Conservation (phyloP, 2,113 vertebrate species). For the Formicarius rufipectus region DNA sequence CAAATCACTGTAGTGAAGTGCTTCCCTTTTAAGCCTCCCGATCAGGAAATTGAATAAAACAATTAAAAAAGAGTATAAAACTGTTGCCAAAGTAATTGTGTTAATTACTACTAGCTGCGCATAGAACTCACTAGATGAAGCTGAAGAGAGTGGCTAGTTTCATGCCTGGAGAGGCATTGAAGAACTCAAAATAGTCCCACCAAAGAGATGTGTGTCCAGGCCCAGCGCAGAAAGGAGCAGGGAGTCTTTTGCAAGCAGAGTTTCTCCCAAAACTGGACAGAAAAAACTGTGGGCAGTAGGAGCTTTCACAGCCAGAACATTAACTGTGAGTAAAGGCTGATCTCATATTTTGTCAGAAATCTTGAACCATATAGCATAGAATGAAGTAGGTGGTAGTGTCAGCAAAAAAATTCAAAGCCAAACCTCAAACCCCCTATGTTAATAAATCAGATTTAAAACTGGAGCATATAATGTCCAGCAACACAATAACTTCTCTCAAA, state of each 20-base stretch:
- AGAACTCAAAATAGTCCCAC: neutral
- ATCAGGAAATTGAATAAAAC: neutral
- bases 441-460: neutral
- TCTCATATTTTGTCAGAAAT: neutral
- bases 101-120: neutral
- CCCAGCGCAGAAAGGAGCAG: neutral
- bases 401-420: accelerated
- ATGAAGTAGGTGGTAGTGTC: neutral
- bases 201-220: accelerated
- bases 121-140: neutral
- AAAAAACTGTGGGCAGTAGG: neutral
- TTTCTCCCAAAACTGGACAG: accelerated
- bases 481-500: neutral
- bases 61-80: neutral
- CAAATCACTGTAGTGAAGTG: neutral
- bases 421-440: neutral
- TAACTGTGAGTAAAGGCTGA: accelerated
- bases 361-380: neutral
- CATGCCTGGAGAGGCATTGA: neutral
- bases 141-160: neutral
- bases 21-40: neutral
- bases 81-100: neutral
- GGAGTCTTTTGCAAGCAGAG: neutral
- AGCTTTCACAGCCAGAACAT: neutral
- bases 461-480: neutral